Evolutionary conservation across 2,113 vertebrate genomes (phyloP).

Genomic region (Amia ocellicauda): DNA sequence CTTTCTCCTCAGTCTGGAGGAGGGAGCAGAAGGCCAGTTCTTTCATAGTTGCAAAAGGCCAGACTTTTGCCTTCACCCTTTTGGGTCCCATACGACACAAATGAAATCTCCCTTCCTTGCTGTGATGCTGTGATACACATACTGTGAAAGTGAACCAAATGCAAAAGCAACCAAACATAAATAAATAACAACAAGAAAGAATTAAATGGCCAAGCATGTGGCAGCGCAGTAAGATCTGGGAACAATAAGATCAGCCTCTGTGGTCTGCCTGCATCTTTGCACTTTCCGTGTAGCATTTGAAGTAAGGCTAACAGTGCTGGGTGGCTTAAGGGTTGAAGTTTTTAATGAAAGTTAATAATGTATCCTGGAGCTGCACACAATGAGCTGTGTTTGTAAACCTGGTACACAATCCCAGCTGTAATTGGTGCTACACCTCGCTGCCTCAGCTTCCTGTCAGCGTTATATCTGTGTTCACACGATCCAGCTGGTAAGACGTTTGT

Average conservation of each 20-base stretch:
- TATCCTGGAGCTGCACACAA: conserved; percentile 63
- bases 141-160: conserved; percentile 49
- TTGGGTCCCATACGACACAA: too few species aligned
- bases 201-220: conserved; percentile 50
- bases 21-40: too few species aligned
- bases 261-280: conserved; percentile 4
- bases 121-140: conserved; percentile 40
- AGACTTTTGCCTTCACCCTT: too few species aligned
- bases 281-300: conserved; percentile 15
- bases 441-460: conserved; percentile 71
- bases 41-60: too few species aligned
- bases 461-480: conserved; percentile 69
- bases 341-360: conserved; percentile 73
- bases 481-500: conserved; percentile 64
- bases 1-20: too few species aligned
- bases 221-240: conserved; percentile 36
- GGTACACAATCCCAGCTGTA: conserved; percentile 51
- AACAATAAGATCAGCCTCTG: conserved; percentile 36
- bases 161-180: conserved; percentile 42
- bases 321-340: conserved; percentile 47
- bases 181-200: too few species aligned
- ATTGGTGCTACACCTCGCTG: conserved; percentile 71
- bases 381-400: conserved; percentile 65
- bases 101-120: conserved; percentile 44
- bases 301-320: conserved; percentile 50